phyloP scores from a whole-genome alignment of 2,888 invertebrate genomes.

The Taenaris catops region DNA sequence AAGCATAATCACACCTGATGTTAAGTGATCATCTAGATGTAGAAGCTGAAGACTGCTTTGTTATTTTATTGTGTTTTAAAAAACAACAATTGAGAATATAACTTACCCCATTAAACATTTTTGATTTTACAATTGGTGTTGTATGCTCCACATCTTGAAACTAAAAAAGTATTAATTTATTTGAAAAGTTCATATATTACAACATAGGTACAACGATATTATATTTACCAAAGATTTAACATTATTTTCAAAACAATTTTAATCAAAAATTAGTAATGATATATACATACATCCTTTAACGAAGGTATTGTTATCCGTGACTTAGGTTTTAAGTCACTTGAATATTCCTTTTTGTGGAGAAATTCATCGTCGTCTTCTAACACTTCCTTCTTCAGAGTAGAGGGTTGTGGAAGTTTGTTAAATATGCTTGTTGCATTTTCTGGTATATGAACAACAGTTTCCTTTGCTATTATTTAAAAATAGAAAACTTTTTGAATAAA shows the following conservation, averaged over 20 bases:
- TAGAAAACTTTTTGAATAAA: slow-evolving; percentile 12
- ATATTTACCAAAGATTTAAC: no score
- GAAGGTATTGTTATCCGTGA: slow-evolving; percentile 85
- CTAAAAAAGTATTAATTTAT: slow-evolving; percentile 40
- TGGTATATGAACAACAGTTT: slow-evolving; percentile 10
- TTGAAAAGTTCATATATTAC: slow-evolving; percentile 1
- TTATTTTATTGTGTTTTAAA: no score
- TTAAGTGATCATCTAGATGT: no score
- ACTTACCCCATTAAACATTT: slow-evolving; percentile 70
- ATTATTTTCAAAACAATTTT: no score
- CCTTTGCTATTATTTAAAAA: no score
- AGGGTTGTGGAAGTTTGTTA: slow-evolving; percentile 72
- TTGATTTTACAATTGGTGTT: slow-evolving; percentile 55
- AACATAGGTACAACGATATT: neutral
- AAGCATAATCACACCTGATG: no score
- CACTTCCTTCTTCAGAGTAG: slow-evolving; percentile 39
- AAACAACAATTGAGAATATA: no score
- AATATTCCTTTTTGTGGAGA: slow-evolving; percentile 77
- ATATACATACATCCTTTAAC: slow-evolving; percentile 79
- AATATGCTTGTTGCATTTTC: slow-evolving; percentile 39
- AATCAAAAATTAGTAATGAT: no score
- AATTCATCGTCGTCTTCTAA: slow-evolving; percentile 83
- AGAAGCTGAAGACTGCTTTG: no score
- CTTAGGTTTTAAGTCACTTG: slow-evolving; percentile 53
- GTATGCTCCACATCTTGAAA: slow-evolving; percentile 80